Conservation (phyloP, 2,797 vertebrate species). For the Aeoliscus strigatus region DNA sequence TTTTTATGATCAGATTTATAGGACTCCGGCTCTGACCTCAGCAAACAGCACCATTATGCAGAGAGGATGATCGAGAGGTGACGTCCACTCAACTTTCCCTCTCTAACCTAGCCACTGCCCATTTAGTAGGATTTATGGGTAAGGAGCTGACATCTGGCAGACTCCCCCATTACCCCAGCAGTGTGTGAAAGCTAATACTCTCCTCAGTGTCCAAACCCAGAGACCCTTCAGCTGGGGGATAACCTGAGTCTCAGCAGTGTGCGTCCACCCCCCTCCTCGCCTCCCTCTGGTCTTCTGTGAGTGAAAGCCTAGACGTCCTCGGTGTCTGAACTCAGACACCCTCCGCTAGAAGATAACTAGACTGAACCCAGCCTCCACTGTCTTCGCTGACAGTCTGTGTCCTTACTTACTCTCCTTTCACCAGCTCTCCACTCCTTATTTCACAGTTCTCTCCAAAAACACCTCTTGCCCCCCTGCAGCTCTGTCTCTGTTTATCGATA, state of each 20-base stretch:
- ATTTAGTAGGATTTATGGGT: conserved; percentile 75
- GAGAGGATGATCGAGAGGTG: conserved; percentile 56
- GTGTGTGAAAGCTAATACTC: conserved; percentile 74
- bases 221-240: conserved; percentile 67
- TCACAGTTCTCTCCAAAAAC: background rate
- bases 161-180: conserved; percentile 70
- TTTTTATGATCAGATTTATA: conserved; percentile 42
- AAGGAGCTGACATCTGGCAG: conserved; percentile 74
- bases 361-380: too few species aligned
- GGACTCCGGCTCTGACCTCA: conserved; percentile 28
- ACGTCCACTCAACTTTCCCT: conserved; percentile 41
- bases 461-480: conserved; percentile 5
- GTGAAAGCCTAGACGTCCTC: conserved; percentile 61
- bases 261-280: conserved; percentile 24
- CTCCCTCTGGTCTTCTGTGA: too few species aligned
- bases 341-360: conserved; percentile 45
- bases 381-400: too few species aligned
- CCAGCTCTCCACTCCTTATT: conserved; percentile 1
- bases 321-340: conserved; percentile 50
- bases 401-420: conserved; percentile 6
- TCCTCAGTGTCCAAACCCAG: conserved; percentile 71
- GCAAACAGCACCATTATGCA: conserved; percentile 15
- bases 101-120: conserved; percentile 58
- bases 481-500: conserved; percentile 52
- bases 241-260: conserved; percentile 62